Evolutionary conservation across 2,797 vertebrate genomes (phyloP), one percentile per base, ranked within the genome.

Genomic region (Premnoplex brunnescens): DNA sequence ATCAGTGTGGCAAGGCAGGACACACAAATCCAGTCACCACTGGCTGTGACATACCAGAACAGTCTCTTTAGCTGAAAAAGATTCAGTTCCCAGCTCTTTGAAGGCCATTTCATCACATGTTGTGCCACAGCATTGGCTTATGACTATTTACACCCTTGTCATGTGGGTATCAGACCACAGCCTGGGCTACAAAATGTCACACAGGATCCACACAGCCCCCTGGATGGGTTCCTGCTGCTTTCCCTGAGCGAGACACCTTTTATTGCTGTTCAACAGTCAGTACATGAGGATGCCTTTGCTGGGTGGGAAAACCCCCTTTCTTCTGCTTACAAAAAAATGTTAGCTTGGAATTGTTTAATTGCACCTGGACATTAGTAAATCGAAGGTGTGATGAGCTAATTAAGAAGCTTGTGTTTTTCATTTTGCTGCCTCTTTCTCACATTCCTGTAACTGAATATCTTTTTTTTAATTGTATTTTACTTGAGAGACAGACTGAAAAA

Each of bases 351-450:
- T 75, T 4, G 0, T n/a, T 81, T 81, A 78, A 95, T 73, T 88
- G 39, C 56, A 72, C 16, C 36, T 67, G 71, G 76, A 71, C n/a
- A 55, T 62, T 8, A 78, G 43, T 79, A 78, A 88, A 5, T 32
- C 0, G 2, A 74, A 94, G 83, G 83, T 81, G 77, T 72, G 66
- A 69, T 58, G 16, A 75, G 73, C 36, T 83, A 91, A 93, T 89
- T 67, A 72, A 83, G 64, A 64, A 46, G 15, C 73, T 19, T 10
- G 15, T 15, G 56, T 7, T 91, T 88, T 69, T 78, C 9, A 64
- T 90, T 88, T 88, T 92, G 39, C 66, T 90, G 30, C 30, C 46
- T 73, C 37, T 74, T 81, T 79, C 73, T 62, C 66, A 68, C 39
- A 20, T 36, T 39, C 59, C 30, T 43, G 76, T 85, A 94, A 92